Conservation (phyloP, 2,113 vertebrate species). For the Burhinus oedicnemus region DNA sequence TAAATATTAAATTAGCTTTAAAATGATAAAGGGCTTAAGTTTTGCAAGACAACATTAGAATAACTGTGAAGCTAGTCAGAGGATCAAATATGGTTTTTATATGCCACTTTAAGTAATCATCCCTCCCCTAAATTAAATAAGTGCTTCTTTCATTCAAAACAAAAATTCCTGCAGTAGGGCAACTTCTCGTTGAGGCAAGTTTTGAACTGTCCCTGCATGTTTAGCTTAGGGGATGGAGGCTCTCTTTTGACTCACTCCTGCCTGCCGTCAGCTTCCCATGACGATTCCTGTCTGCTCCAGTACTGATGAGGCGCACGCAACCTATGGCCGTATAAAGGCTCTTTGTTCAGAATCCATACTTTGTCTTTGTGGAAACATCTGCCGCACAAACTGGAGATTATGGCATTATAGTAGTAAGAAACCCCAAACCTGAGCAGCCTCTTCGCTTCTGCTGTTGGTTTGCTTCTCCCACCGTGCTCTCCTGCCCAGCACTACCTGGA, state of each 20-base stretch:
- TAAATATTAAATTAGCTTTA: constrained; percentile 12
- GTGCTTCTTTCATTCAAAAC: neutral
- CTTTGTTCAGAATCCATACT: neutral
- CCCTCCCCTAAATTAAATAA: neutral
- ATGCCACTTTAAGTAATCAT: neutral
- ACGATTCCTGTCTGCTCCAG: neutral
- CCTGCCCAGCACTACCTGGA: neutral
- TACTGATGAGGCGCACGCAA: neutral
- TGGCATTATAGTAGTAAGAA: neutral
- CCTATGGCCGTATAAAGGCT: neutral
- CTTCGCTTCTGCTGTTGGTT: neutral
- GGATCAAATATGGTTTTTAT: neutral
- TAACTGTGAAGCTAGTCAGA: neutral
- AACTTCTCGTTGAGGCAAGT: neutral
- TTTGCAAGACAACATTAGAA: neutral
- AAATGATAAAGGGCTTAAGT: neutral
- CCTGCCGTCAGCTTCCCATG: neutral
- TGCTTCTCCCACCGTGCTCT: neutral
- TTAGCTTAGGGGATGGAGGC: neutral
- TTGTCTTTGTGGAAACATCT: neutral
- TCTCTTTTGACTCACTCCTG: neutral
- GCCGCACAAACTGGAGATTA: neutral
- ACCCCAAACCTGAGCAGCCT: neutral
- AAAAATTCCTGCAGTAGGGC: neutral
- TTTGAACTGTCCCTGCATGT: neutral